Conservation (phyloP, 1,140 invertebrate species). For the Zaprionus gabonicus region DNA sequence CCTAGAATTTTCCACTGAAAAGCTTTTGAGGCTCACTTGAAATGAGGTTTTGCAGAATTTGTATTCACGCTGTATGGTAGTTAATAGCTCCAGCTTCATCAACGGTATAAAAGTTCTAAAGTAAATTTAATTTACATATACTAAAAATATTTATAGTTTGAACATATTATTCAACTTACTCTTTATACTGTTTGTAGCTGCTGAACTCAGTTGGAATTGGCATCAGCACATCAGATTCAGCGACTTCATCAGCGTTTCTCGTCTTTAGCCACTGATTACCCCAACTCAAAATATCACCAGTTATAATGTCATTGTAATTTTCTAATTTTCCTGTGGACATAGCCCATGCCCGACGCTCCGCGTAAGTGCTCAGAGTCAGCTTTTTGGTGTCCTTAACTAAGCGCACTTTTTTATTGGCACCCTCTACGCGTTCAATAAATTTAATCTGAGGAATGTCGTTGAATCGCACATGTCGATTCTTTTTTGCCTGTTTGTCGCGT, state of each 20-base stretch:
- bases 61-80: constrained; percentile 62
- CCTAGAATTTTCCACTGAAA: constrained; percentile 11
- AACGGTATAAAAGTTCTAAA: constrained; percentile 65
- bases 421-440: constrained; percentile 36
- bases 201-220: constrained; percentile 66
- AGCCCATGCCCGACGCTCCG: constrained; percentile 54
- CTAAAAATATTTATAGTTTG: neutral
- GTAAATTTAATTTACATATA: neutral
- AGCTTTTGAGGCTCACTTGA: constrained; percentile 29
- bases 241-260: constrained; percentile 47
- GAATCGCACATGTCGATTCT: constrained; percentile 44
- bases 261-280: constrained; percentile 65
- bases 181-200: constrained; percentile 61
- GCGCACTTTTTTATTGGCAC: constrained; percentile 6
- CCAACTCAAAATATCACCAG: constrained; percentile 61
- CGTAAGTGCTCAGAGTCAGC: constrained; percentile 41
- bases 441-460: constrained; percentile 22
- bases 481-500: constrained; percentile 16
- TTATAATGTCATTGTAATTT: constrained; percentile 55
- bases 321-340: neutral
- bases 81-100: constrained; percentile 72
- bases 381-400: constrained; percentile 49
- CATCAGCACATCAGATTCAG: constrained; percentile 50
- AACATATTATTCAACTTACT: constrained; percentile 36
- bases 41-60: constrained; percentile 23